Evolutionary conservation across 1,140 invertebrate species (phyloP).

Genomic region (Muscidifurax raptorellus): DNA sequence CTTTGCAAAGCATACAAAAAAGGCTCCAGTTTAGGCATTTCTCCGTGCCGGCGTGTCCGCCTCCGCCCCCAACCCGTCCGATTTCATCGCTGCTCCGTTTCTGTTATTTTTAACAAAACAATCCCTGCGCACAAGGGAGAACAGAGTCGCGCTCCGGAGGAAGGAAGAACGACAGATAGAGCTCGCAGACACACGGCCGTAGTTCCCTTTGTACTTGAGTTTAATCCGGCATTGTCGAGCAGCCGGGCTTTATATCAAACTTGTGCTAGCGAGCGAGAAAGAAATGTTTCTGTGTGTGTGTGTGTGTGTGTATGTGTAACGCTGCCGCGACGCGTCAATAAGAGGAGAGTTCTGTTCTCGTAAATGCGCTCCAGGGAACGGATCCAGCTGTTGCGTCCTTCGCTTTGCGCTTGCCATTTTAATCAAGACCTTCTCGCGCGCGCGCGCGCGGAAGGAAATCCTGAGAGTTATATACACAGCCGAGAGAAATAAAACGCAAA

Average conservation of each 20-base stretch:
- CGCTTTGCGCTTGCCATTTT: constrained; percentile 72
- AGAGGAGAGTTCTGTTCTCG: constrained; percentile 73
- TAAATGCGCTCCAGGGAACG: constrained; percentile 75
- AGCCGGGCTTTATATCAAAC: constrained; percentile 69
- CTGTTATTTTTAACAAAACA: constrained; percentile 55
- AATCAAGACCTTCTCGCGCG: constrained; percentile 68
- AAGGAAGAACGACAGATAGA: constrained; percentile 45
- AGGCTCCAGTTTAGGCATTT: constrained; percentile 21
- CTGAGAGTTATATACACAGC: constrained; percentile 61
- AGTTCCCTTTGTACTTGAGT: constrained; percentile 69
- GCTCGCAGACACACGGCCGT: constrained; percentile 48
- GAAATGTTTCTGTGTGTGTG: not conserved
- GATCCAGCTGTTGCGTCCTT: constrained; percentile 74
- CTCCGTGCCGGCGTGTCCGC: not conserved
- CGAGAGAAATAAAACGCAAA: constrained; percentile 10
- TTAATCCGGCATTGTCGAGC: constrained; percentile 73
- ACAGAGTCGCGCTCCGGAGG: not conserved
- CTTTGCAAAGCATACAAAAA: not conserved
- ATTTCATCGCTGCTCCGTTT: constrained; percentile 20
- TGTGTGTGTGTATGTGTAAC: constrained; percentile 1
- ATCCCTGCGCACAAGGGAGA: not conserved
- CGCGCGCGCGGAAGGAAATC: constrained; percentile 71
- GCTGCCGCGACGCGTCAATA: constrained; percentile 70
- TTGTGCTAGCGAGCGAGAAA: constrained; percentile 54
- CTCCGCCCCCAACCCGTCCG: not conserved